Evolutionary conservation across 2,888 invertebrate genomes (phyloP).

Genomic region (Lasiommata megera): DNA sequence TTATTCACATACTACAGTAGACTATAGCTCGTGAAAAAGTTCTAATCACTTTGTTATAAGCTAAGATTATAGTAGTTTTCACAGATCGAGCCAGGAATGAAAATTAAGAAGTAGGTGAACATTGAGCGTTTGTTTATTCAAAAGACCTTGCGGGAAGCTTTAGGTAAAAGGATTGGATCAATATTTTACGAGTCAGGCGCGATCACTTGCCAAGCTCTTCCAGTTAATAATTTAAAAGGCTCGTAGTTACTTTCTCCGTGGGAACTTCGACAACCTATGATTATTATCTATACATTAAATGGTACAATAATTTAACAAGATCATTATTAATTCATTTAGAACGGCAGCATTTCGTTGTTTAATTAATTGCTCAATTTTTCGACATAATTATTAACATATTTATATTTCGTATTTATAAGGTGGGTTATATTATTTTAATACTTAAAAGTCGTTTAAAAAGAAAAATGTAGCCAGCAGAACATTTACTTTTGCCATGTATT

Average conservation of each 20-base stretch:
- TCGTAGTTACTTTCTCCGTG: conserved; percentile 2
- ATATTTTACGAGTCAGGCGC: conserved; percentile 30
- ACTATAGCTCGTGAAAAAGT: too few relatives aligned
- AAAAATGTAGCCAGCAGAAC: too few relatives aligned
- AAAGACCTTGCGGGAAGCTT: conserved; percentile 37
- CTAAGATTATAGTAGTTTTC: too few relatives aligned
- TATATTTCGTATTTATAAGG: too few relatives aligned
- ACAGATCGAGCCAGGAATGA: too few relatives aligned
- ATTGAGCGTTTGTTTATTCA: conserved; percentile 46
- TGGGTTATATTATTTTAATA: too few relatives aligned
- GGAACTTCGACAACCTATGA: background rate
- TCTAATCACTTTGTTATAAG: too few relatives aligned
- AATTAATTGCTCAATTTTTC: too few relatives aligned
- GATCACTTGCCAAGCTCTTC: conserved; percentile 29
- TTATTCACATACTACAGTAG: too few relatives aligned
- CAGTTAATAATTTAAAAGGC: conserved; percentile 22
- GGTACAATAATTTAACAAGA: background rate
- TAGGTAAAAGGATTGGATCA: conserved; percentile 42
- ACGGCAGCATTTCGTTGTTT: background rate
- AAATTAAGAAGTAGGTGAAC: background rate
- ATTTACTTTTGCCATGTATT: too few relatives aligned
- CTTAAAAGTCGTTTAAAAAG: too few relatives aligned
- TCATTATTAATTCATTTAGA: background rate
- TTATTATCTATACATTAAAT: background rate
- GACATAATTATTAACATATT: too few relatives aligned